Evolutionary conservation across 2,797 vertebrate genomes (phyloP).

Genomic region (Molossus alvarezi): DNA sequence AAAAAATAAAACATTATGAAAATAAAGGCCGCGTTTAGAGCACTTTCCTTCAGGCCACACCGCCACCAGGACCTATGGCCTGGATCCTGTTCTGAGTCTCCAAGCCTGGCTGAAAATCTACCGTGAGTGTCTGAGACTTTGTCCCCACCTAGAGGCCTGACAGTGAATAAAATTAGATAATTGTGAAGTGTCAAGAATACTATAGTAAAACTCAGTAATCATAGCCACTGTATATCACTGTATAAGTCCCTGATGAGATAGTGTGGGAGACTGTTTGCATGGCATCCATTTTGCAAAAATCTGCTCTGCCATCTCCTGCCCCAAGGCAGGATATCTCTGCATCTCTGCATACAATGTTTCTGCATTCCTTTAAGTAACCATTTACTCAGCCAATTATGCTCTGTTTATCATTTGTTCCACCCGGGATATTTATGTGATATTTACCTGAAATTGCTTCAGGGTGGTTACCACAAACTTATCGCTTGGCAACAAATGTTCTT

Average conservation of each 20-base stretch:
- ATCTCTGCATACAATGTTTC: no score
- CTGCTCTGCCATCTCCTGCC: no score
- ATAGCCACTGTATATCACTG: not conserved
- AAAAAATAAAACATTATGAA: not conserved
- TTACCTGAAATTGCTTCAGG: no score
- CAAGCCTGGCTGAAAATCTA: not conserved
- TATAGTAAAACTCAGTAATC: not conserved
- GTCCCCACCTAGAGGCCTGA: slow-evolving; percentile 77
- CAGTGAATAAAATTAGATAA: not conserved
- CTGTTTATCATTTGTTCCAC: no score
- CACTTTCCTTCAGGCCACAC: not conserved
- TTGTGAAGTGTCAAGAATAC: not conserved
- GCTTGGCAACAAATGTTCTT: no score
- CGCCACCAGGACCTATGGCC: not conserved
- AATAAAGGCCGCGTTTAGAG: not conserved
- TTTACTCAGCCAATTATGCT: no score
- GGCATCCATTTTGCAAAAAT: no score
- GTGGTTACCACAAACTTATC: no score
- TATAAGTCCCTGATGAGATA: not conserved
- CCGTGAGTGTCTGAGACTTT: slow-evolving; percentile 73
- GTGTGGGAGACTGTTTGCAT: no score
- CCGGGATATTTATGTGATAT: no score
- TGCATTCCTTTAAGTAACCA: no score
- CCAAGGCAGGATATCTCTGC: no score
- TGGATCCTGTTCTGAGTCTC: not conserved